A percentile compares a stretch with the other conserved stretches of the same genome.
Conservation (phyloP, 2,888 invertebrate species). For the Torymus texanus region DNA sequence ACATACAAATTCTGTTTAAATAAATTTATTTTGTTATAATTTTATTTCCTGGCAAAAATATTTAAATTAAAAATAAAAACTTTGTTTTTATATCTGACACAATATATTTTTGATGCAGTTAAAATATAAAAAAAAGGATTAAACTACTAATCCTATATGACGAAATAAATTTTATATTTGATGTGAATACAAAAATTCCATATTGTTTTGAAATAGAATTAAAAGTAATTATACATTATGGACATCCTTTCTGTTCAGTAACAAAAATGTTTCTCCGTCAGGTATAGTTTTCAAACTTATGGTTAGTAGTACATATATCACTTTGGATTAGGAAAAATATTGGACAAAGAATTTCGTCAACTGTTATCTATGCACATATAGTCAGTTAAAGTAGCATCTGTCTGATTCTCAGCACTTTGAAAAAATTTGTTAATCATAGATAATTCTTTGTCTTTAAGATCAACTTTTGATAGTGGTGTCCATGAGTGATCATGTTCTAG, state of each 20-base stretch:
- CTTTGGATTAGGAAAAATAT: neutral
- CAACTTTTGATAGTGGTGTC: conserved; percentile 79
- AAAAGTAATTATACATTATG: conserved; percentile 5
- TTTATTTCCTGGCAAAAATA: too few relatives aligned
- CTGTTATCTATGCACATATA: conserved; percentile 59
- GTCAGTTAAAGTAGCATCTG: conserved; percentile 45
- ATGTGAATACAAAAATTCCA: neutral
- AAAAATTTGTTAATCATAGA: conserved; percentile 60
- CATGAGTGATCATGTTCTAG: conserved; percentile 84
- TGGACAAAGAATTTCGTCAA: conserved; percentile 13
- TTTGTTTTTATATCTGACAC: too few relatives aligned
- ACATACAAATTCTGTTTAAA: too few relatives aligned
- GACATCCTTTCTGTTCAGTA: neutral
- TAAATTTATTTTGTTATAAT: too few relatives aligned
- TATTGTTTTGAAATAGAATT: conserved; percentile 5
- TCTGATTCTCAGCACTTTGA: conserved; percentile 55
- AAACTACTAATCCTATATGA: too few relatives aligned
- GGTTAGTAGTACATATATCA: conserved; percentile 1
- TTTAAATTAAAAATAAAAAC: too few relatives aligned
- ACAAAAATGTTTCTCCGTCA: conserved; percentile 14
- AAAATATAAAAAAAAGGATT: too few relatives aligned
- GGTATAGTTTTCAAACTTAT: neutral
- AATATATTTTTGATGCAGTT: too few relatives aligned
- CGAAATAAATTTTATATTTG: too few relatives aligned
- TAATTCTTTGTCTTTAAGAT: conserved; percentile 69